Conservation (phyloP, 1,140 invertebrate genomes). For the Episyrphus balteatus region DNA sequence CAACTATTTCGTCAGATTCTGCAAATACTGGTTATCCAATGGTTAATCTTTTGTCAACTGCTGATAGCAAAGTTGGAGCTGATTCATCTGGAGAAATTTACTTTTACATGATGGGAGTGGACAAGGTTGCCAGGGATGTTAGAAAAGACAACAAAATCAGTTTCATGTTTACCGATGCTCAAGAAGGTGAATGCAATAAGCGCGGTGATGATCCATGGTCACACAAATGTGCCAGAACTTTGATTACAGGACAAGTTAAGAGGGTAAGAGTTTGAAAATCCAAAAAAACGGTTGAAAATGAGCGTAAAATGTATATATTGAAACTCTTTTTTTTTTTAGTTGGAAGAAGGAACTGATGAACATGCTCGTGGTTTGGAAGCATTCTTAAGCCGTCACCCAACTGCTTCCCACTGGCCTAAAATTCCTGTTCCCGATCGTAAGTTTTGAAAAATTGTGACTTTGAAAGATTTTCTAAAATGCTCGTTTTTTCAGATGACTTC, state of each 20-base stretch:
- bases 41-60: constrained; percentile 59
- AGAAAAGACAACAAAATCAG: constrained; percentile 48
- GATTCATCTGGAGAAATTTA: constrained; percentile 61
- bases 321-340: constrained; percentile 41
- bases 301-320: too few relatives aligned
- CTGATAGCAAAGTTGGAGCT: constrained; percentile 50
- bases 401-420: constrained; percentile 45
- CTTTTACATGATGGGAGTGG: constrained; percentile 65
- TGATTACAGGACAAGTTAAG: constrained; percentile 57
- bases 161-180: constrained; percentile 54
- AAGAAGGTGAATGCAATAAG: constrained; percentile 52
- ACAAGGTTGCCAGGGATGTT: constrained; percentile 59
- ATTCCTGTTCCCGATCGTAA: neutral
- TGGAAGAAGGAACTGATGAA: constrained; percentile 46
- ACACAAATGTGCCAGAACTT: constrained; percentile 62
- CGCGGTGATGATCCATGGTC: constrained; percentile 63
- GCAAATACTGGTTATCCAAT: constrained; percentile 57
- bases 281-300: too few relatives aligned
- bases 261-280: constrained; percentile 46
- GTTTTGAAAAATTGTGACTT: neutral
- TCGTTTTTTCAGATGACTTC: constrained; percentile 50
- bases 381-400: constrained; percentile 58
- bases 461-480: neutral
- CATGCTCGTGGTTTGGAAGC: constrained; percentile 48
- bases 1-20: constrained; percentile 55